These are phyloP conservation scores for Megaustenia siamemsis DNA, from an alignment of 2,888 invertebrate genomes.

Conservation along the genomic window DNA sequence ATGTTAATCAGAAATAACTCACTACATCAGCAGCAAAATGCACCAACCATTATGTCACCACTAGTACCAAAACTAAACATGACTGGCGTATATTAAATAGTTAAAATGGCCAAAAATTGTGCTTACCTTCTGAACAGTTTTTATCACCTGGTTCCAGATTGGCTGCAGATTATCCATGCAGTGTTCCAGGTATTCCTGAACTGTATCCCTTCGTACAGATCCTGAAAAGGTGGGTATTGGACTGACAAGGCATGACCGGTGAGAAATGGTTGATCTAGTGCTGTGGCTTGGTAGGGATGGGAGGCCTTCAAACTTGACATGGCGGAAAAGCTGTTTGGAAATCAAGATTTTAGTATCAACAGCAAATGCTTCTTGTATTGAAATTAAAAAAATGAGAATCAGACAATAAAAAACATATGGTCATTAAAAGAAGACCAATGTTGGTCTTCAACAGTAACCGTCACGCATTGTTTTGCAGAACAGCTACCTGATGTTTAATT, in stretches of 20 bases:
- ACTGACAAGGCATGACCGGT: slow-evolving; percentile 51
- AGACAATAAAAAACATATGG: too few species aligned
- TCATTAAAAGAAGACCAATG: too few species aligned
- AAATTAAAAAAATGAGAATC: too few species aligned
- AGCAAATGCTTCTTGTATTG: neutral
- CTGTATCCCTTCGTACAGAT: neutral
- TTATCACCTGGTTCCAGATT: slow-evolving; percentile 67
- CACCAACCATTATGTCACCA: neutral
- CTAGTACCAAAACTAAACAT: neutral
- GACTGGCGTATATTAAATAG: neutral
- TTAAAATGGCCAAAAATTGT: neutral
- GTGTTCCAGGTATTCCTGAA: slow-evolving; percentile 52
- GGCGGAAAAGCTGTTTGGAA: slow-evolving; percentile 69
- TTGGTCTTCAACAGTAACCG: too few species aligned
- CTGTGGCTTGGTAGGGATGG: slow-evolving; percentile 71
- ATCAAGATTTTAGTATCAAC: neutral
- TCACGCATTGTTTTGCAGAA: too few species aligned
- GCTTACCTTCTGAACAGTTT: slow-evolving; percentile 65
- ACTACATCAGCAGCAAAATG: neutral
- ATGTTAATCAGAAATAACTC: neutral
- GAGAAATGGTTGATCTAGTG: slow-evolving; percentile 61
- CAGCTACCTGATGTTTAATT: too few species aligned
- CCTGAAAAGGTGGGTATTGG: slow-evolving; percentile 12
- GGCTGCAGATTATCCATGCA: slow-evolving; percentile 64
- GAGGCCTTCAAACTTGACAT: slow-evolving; percentile 74